Evolutionary conservation across 2,797 vertebrate species (phyloP).

Genomic region (Enteromius anoplus): DNA sequence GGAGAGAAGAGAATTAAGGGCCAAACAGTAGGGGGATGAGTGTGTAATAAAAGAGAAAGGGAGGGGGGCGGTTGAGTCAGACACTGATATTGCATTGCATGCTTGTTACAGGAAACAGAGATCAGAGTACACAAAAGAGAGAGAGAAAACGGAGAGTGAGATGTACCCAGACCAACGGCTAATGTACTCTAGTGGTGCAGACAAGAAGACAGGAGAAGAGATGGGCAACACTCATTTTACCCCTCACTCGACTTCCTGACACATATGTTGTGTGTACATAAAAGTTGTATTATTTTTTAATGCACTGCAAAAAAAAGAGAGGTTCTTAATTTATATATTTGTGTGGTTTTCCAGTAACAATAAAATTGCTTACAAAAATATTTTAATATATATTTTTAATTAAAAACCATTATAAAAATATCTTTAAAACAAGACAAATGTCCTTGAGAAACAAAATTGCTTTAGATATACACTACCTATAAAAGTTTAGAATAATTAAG

Average conservation of each 20-base stretch:
- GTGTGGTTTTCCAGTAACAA: not conserved
- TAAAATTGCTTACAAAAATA: not conserved
- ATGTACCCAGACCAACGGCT: slow-evolving; percentile 29
- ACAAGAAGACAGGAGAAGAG: slow-evolving; percentile 33
- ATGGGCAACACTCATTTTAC: slow-evolving; percentile 41
- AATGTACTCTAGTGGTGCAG: slow-evolving; percentile 20
- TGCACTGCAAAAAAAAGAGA: not conserved
- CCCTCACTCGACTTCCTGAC: not conserved
- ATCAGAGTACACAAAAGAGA: slow-evolving; percentile 60
- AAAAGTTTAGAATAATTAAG: not conserved
- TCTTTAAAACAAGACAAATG: not conserved
- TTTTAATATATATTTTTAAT: not conserved
- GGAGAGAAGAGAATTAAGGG: slow-evolving; percentile 61
- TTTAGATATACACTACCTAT: not conserved
- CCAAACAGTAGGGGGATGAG: slow-evolving; percentile 45
- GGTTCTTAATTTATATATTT: not conserved
- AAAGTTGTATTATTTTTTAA: not conserved
- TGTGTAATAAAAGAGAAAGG: slow-evolving; percentile 53
- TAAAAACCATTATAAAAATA: too few species aligned
- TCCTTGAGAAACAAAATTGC: not conserved
- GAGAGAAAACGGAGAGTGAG: slow-evolving; percentile 20
- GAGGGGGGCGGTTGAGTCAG: slow-evolving; percentile 62
- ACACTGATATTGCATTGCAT: slow-evolving; percentile 77
- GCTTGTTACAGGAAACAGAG: slow-evolving; percentile 75
- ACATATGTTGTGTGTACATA: not conserved